A percentile compares a stretch with the other conserved stretches of the same genome.
phyloP scores from a whole-genome alignment of 2,888 invertebrate species.

The Neoaliturus tenellus region DNA sequence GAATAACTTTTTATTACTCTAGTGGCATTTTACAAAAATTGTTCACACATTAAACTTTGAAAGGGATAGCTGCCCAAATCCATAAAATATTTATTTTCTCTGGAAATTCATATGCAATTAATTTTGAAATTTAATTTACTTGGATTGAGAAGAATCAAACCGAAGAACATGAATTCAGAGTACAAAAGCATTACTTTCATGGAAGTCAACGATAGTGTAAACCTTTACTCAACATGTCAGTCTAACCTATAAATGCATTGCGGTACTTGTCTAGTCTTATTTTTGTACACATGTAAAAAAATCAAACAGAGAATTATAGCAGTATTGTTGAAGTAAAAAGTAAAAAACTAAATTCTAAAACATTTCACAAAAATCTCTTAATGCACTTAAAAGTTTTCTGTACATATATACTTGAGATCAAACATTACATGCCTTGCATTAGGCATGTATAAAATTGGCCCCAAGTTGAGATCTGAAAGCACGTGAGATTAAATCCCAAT shows the following conservation, averaged over 20 bases:
- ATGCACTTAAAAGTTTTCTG: not conserved
- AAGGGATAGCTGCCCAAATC: too few species aligned
- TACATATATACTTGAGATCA: conserved; percentile 8
- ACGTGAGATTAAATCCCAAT: conserved; percentile 5
- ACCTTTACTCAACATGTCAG: too few species aligned
- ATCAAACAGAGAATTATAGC: not conserved
- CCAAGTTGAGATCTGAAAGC: conserved; percentile 29
- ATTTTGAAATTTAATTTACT: too few species aligned
- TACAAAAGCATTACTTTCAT: too few species aligned
- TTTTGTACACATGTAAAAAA: not conserved
- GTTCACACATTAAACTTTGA: too few species aligned
- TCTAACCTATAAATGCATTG: not conserved
- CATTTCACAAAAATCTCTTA: not conserved
- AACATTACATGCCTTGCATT: not conserved
- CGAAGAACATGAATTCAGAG: not conserved
- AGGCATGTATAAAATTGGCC: conserved; percentile 14
- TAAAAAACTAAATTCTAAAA: not conserved
- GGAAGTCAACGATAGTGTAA: too few species aligned
- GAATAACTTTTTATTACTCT: too few species aligned
- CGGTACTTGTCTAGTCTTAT: not conserved
- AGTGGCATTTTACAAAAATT: too few species aligned
- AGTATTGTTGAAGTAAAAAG: not conserved
- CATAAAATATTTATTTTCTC: too few species aligned
- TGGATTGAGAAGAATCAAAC: too few species aligned
- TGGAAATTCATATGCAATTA: too few species aligned